Evolutionary conservation across 2,888 invertebrate genomes (phyloP).

Genomic region (Rotaria macrura): DNA sequence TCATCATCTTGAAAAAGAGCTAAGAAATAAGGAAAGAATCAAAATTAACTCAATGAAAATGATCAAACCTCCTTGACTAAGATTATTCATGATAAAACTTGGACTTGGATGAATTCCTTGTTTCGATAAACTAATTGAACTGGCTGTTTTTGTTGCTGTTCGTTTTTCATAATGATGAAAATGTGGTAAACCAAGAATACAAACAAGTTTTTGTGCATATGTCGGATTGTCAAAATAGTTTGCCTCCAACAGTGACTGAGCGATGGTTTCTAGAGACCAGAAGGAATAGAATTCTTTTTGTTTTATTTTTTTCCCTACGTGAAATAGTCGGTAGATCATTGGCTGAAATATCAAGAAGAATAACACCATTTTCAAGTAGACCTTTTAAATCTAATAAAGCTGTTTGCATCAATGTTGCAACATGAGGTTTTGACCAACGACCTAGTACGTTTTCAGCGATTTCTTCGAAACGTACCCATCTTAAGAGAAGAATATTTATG

Average conservation of each 20-base stretch:
- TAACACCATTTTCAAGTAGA: neutral
- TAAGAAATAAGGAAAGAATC: neutral
- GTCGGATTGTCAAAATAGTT: neutral
- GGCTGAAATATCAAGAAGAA: neutral
- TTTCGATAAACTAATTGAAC: constrained; percentile 9
- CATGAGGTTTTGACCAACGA: constrained; percentile 29
- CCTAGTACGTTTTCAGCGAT: constrained; percentile 17
- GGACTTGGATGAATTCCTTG: neutral
- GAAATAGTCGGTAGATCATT: neutral
- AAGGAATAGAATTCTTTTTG: neutral
- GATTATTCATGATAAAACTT: neutral
- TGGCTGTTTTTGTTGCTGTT: constrained; percentile 8
- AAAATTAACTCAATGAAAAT: too few relatives aligned
- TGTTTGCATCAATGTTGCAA: constrained; percentile 22
- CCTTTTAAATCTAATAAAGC: constrained; percentile 9
- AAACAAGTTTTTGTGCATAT: constrained; percentile 12
- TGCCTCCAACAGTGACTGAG: neutral
- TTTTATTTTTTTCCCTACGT: neutral
- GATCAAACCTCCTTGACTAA: neutral
- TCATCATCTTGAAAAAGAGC: neutral
- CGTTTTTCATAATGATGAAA: constrained; percentile 30
- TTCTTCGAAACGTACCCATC: constrained; percentile 30
- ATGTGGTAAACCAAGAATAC: constrained; percentile 24
- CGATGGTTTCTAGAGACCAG: neutral
- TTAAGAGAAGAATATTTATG: neutral